A percentile compares a stretch with the other conserved stretches of the same genome.
Evolutionary conservation across 1,140 invertebrate species (phyloP).

Genomic region (Pentalonia nigronervosa): DNA sequence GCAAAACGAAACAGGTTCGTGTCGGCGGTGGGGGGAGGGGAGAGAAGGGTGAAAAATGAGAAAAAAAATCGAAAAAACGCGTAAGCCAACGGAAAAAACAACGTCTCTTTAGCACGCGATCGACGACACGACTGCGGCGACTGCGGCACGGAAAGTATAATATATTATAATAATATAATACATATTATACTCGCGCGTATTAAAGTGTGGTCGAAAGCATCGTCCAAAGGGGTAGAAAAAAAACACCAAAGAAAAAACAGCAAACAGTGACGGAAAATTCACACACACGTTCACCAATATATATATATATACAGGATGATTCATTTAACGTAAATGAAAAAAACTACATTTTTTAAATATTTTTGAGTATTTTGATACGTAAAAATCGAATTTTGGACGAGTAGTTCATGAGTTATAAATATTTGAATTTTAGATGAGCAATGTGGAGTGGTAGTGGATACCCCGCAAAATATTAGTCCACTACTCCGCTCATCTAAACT

Average conservation of each 20-base stretch:
- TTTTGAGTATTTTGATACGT: too few species aligned
- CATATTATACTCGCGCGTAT: background rate
- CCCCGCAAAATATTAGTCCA: too few species aligned
- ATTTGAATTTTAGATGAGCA: too few species aligned
- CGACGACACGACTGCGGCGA: background rate
- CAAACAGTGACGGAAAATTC: background rate
- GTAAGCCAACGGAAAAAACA: background rate
- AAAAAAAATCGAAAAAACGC: background rate
- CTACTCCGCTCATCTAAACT: too few species aligned
- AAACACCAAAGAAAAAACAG: background rate
- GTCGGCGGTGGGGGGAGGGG: background rate
- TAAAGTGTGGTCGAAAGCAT: background rate
- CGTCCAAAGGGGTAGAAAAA: background rate
- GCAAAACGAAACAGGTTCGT: constrained; percentile 21
- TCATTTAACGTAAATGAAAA: too few species aligned
- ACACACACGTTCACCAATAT: background rate
- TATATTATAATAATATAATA: background rate
- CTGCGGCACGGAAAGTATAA: background rate
- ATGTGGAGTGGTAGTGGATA: too few species aligned
- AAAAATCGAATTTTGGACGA: too few species aligned
- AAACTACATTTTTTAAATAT: too few species aligned
- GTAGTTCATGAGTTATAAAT: background rate
- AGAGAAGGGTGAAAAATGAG: background rate
- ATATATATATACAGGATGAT: too few species aligned
- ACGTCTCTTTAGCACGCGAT: constrained; percentile 25